Conservation (phyloP, 2,797 vertebrate genomes). For the Siniperca undulata region DNA sequence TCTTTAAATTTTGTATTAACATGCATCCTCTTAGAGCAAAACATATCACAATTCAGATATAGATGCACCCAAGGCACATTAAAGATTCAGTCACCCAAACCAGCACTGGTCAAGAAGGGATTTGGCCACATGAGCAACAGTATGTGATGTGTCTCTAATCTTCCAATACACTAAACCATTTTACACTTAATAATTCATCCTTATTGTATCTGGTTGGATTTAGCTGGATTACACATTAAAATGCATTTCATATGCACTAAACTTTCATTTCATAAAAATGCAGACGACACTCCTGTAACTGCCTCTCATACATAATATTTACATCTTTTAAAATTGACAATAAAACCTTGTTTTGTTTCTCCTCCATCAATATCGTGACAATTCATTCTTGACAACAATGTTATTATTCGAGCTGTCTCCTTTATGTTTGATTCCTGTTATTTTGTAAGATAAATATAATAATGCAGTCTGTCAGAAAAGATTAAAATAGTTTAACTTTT, state of each 20-base stretch:
- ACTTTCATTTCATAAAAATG: constrained; percentile 3
- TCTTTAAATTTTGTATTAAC: constrained; percentile 32
- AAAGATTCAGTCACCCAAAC: constrained; percentile 11
- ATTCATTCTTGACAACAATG: neutral
- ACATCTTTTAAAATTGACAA: constrained; percentile 6
- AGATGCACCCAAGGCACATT: neutral
- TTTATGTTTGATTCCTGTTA: constrained; percentile 13
- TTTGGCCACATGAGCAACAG: constrained; percentile 40
- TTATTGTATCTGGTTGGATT: constrained; percentile 31
- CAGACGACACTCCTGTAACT: neutral
- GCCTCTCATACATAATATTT: neutral
- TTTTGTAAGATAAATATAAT: constrained; percentile 19
- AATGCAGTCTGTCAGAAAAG: constrained; percentile 11
- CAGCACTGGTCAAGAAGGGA: constrained; percentile 13
- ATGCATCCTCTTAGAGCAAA: constrained; percentile 23
- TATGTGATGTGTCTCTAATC: constrained; percentile 44
- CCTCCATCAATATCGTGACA: neutral
- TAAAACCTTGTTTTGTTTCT: constrained; percentile 19
- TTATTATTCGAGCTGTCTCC: neutral
- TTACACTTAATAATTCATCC: constrained; percentile 14
- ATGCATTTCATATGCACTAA: neutral
- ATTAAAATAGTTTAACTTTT: constrained; percentile 29
- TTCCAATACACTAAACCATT: constrained; percentile 42
- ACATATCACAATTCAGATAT: constrained; percentile 3
- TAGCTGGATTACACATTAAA: constrained; percentile 19